Base-by-base conservation (phyloP, 2,888 invertebrate species). In the Drosophila kuntzei region DNA sequence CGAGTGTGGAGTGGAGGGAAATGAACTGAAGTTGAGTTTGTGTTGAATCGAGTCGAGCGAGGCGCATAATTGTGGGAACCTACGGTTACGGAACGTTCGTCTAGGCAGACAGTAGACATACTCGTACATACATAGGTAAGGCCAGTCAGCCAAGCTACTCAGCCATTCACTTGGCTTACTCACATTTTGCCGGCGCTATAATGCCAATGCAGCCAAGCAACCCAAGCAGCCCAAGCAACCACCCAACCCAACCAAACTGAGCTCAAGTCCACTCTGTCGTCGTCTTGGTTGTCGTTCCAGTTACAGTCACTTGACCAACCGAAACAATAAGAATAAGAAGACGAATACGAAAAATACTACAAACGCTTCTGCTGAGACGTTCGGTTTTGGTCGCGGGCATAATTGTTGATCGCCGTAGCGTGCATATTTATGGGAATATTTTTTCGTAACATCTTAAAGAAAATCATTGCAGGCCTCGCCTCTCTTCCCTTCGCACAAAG, bases 231-330 rank as follows among this genome's bases (percentile, higher is more conserved):
- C 57, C 70, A 62, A 51, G 53, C 50, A 49, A 46, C 58, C 53
- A 60, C 29, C 37, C 57, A 67, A 50, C 57, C 37, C 46, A 58
- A 32, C 63, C 71, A 71, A 60, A 53, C 51, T 41, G 29, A 59
- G 61, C 46, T 75, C 55, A 67, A 67, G 73, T 68, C 71, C 68
- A 67, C 57, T 70, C 63, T 61, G 74, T 71, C 68, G 71, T 61
- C 69, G 67, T 67, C 63, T 71, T 72, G 57, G 63, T 70, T 71
- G 73, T 83, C 87, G 89, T 90, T 87, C 86, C 90, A 90, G 91
- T 92, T 92, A 90, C 91, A 91, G 91, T 90, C 91, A 90, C 91
- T 91, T 91, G 91, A 90, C 91, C 91, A 91, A 92, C 91, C 91
- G 91, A 91, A 91, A 91, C 91, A 90, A 75, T 79, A 88, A 88